Evolutionary conservation across 2,888 invertebrate species (phyloP), one percentile per base, ranked within the genome.

Genomic region (Chrysolina haemoptera): DNA sequence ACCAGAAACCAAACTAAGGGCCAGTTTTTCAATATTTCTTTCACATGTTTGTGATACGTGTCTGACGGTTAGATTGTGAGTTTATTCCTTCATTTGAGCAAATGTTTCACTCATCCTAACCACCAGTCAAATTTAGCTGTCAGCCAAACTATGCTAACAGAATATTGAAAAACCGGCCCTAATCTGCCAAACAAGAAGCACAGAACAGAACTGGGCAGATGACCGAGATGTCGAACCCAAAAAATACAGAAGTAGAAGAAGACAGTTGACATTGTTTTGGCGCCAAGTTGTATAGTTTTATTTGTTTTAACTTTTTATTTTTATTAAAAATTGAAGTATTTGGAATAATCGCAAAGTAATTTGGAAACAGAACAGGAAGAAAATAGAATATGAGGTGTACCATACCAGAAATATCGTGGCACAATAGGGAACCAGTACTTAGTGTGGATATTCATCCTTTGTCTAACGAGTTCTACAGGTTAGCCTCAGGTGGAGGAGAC

Each of bases 361-460:
- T 62, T n/a, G 35, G 67, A 35, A 65, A 10, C 16, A 16, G 3
- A n/a, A 8, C 10, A n/a, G n/a, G 11, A 48, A 12, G 4, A n/a
- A 59, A 66, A 66, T 50, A 16, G 43, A 88, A 83, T 82, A 98
- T 98, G 98, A 97, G 97, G 91, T 96, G 97, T 83, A 93, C 94
- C 73, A 97, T 97, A 78, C 98, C 98, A 10, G 98, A 98, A 91
- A 98, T 99, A 84, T 97, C 98, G 0, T 98, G 98, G 98, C 98
- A 98, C 85, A 97, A 97, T 86, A 91, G 97, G 76, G 98, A 98
- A 86, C 98, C 98, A 2, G 96, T 98, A 22, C 90, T 98, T 72
- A 96, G 97, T 88, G 91, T 96, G 22, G 96, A 97, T 88, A 91
- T 97, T 84, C 96, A 96, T 85, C 91, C 91, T 35, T 90, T 90